phyloP scores from a whole-genome alignment of 2,113 vertebrate genomes.

The Cricetomys ansorgei region DNA sequence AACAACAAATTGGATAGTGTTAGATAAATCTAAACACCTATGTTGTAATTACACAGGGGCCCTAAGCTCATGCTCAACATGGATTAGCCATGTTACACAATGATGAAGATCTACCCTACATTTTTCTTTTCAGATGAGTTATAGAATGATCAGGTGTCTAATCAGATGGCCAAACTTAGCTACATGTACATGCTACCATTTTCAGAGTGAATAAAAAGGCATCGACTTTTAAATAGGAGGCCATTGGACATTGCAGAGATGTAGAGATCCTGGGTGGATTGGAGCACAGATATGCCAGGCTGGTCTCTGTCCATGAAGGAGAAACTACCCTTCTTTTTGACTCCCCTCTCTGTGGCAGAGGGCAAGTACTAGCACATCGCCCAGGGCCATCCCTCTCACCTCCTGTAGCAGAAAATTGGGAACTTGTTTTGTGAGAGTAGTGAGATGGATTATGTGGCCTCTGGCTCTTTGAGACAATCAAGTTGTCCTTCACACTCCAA shows the following conservation, averaged over 20 bases:
- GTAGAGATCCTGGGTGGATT: rapidly evolving
- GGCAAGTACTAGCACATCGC: background rate
- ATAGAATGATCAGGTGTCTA: background rate
- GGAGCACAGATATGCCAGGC: background rate
- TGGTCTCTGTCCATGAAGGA: background rate
- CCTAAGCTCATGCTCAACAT: background rate
- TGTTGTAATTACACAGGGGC: background rate
- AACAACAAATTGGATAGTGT: background rate
- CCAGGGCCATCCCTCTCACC: rapidly evolving
- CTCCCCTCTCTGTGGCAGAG: background rate
- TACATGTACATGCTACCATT: rapidly evolving
- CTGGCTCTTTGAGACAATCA: conserved; percentile 82
- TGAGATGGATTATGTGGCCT: conserved; percentile 77
- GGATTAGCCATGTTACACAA: background rate
- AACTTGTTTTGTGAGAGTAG: conserved; percentile 72
- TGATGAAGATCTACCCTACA: background rate
- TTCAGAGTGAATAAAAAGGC: background rate
- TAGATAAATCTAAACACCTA: conserved; percentile 16
- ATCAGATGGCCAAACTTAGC: background rate
- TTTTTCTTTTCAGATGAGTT: background rate
- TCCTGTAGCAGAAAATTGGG: background rate
- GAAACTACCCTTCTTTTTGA: rapidly evolving
- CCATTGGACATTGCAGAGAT: background rate
- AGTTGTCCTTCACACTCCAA: conserved; percentile 86
- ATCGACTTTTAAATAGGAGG: background rate